Evolutionary conservation across 2,113 vertebrate species (phyloP).

Genomic region (Carassius auratus): DNA sequence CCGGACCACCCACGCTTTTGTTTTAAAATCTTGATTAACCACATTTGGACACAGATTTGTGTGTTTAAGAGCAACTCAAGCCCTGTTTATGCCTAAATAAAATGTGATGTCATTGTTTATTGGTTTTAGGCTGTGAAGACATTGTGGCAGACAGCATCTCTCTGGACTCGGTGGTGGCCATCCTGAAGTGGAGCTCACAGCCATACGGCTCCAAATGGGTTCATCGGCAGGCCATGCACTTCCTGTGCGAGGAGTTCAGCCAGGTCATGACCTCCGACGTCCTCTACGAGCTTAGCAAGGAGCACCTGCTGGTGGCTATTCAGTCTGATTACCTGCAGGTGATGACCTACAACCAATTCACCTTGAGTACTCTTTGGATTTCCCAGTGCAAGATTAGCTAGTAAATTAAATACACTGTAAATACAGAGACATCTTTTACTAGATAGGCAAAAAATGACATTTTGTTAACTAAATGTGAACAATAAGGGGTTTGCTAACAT

Average conservation of each 20-base stretch:
- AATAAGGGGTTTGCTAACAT: too few species aligned
- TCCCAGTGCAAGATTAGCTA: not conserved
- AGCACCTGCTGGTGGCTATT: slow-evolving; percentile 92
- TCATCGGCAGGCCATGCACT: slow-evolving; percentile 93
- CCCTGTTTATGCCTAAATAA: slow-evolving; percentile 8
- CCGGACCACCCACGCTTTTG: not conserved
- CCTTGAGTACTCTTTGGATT: not conserved
- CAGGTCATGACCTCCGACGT: slow-evolving; percentile 95
- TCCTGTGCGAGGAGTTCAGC: slow-evolving; percentile 98
- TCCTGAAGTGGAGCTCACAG: slow-evolving; percentile 98
- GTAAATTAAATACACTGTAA: not conserved
- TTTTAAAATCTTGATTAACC: slow-evolving; percentile 1
- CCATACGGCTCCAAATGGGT: slow-evolving; percentile 98
- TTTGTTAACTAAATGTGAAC: not conserved
- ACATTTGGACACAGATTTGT: not conserved
- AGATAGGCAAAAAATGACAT: not conserved
- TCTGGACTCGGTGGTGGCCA: slow-evolving; percentile 92
- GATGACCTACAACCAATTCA: slow-evolving; percentile 43
- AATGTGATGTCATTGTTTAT: not conserved
- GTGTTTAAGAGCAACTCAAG: slow-evolving; percentile 4
- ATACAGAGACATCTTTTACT: not conserved
- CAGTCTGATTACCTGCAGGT: slow-evolving; percentile 99
- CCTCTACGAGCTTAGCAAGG: slow-evolving; percentile 94
- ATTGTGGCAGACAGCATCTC: slow-evolving; percentile 96
- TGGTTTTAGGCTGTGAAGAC: slow-evolving; percentile 92